A percentile compares a stretch with the other conserved stretches of the same genome.
Evolutionary conservation across 2,113 vertebrate species (phyloP).

Genomic region (Hoplias malabaricus): DNA sequence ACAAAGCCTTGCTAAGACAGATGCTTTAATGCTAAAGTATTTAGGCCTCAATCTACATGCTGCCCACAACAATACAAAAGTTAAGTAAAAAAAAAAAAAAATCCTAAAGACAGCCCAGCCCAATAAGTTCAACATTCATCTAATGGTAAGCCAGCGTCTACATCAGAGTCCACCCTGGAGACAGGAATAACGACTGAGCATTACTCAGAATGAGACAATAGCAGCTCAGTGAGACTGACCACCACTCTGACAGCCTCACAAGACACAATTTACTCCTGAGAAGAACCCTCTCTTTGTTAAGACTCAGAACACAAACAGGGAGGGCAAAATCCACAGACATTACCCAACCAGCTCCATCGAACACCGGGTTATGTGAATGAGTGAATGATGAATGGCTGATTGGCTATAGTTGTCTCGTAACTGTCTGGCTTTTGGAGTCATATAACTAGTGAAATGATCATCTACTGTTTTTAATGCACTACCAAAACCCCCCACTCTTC

Average conservation of each 20-base stretch:
- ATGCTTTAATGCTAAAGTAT: too few species aligned
- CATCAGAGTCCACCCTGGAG: background rate
- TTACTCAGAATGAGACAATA: slow-evolving; percentile 27
- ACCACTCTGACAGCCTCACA: background rate
- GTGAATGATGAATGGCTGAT: background rate
- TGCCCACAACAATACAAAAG: too few species aligned
- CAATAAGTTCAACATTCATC: background rate
- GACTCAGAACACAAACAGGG: background rate
- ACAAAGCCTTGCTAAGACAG: too few species aligned
- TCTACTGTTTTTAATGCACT: slow-evolving; percentile 22
- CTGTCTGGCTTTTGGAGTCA: background rate
- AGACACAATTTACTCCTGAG: background rate
- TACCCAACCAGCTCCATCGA: background rate
- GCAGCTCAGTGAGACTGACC: slow-evolving; percentile 5
- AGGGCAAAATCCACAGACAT: background rate
- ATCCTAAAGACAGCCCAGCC: background rate
- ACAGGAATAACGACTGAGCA: background rate
- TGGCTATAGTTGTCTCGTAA: background rate
- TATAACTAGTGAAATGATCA: slow-evolving; percentile 16
- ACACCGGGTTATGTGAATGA: background rate
- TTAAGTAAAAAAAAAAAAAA: background rate
- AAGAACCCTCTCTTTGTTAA: slow-evolving; percentile 27
- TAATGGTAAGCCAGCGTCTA: background rate
- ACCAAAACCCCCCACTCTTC: slow-evolving; percentile 4
- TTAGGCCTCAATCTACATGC: too few species aligned